Percentiles rank a stretch among this genome's conserved stretches.
These are phyloP conservation scores for Leptatherina wallacei DNA, from an alignment of 2,797 vertebrate species.

Conservation along the genomic window DNA sequence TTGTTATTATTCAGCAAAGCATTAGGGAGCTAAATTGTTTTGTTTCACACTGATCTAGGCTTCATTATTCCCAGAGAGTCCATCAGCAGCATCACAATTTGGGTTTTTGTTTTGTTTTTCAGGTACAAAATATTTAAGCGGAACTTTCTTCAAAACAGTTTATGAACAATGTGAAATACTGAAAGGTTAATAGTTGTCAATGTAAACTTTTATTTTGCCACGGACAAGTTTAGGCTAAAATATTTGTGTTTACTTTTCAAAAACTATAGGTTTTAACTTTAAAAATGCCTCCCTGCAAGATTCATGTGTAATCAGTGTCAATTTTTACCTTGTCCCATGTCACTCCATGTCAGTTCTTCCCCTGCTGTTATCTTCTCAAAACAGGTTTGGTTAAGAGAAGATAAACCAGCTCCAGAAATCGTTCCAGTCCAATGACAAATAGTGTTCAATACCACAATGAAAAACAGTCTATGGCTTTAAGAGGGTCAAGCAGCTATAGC, in stretches of 20 bases:
- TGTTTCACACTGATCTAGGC: conserved; percentile 42
- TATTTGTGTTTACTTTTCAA: background rate
- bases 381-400: background rate
- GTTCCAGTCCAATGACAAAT: background rate
- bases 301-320: conserved; percentile 5
- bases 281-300: background rate
- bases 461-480: too few relatives aligned
- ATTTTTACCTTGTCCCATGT: background rate
- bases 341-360: background rate
- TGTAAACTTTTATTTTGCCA: background rate
- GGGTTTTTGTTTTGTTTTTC: conserved; percentile 4
- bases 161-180: background rate
- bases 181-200: background rate
- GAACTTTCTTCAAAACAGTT: conserved; percentile 1
- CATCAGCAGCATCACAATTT: conserved; percentile 8
- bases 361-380: background rate
- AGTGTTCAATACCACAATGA: background rate
- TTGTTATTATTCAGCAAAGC: conserved; percentile 44
- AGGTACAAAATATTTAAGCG: background rate
- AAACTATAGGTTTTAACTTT: background rate
- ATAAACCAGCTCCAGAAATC: background rate
- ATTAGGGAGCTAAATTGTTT: conserved; percentile 49
- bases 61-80: conserved; percentile 33
- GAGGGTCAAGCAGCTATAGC: too few relatives aligned
- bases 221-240: background rate